These are phyloP conservation scores for Eubasilissa splendida DNA, from an alignment of 2,888 invertebrate genomes.

Conservation along the genomic window DNA sequence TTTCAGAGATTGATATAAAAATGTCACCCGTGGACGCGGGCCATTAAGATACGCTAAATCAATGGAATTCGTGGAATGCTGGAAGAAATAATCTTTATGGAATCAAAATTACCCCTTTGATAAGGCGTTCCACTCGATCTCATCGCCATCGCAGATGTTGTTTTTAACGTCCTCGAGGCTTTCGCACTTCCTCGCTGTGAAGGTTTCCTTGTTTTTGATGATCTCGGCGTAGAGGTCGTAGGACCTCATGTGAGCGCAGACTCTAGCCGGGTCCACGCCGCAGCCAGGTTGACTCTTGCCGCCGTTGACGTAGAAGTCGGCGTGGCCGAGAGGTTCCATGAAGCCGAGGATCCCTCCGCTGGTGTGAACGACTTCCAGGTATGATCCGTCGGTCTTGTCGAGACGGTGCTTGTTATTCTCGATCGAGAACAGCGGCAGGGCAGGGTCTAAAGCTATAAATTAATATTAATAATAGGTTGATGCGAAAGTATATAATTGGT, in stretches of 20 bases:
- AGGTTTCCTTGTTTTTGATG: not conserved
- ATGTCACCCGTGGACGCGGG: too few relatives aligned
- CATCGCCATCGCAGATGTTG: not conserved
- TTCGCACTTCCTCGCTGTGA: not conserved
- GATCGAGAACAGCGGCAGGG: conserved; percentile 68
- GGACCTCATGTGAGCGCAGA: conserved; percentile 30
- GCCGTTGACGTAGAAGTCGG: conserved; percentile 65
- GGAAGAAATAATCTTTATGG: too few relatives aligned
- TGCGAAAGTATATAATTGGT: too few relatives aligned
- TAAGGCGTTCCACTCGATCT: not conserved
- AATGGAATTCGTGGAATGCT: too few relatives aligned
- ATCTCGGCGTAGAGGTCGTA: conserved; percentile 28
- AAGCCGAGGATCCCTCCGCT: conserved; percentile 69
- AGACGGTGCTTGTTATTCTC: conserved; percentile 65
- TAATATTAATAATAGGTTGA: too few relatives aligned
- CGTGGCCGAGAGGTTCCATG: conserved; percentile 67
- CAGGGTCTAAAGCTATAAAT: conserved; percentile 63
- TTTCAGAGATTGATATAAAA: too few relatives aligned
- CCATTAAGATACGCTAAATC: too few relatives aligned
- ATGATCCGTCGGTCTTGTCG: conserved; percentile 67
- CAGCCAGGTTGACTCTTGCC: conserved; percentile 54
- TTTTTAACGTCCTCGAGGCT: not conserved
- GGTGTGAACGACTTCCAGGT: conserved; percentile 70
- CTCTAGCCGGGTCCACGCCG: conserved; percentile 29
- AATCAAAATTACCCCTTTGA: conserved; percentile 16